These are phyloP conservation scores for Microchirus variegatus DNA, from an alignment of 2,797 vertebrate species.

Conservation along the genomic window DNA sequence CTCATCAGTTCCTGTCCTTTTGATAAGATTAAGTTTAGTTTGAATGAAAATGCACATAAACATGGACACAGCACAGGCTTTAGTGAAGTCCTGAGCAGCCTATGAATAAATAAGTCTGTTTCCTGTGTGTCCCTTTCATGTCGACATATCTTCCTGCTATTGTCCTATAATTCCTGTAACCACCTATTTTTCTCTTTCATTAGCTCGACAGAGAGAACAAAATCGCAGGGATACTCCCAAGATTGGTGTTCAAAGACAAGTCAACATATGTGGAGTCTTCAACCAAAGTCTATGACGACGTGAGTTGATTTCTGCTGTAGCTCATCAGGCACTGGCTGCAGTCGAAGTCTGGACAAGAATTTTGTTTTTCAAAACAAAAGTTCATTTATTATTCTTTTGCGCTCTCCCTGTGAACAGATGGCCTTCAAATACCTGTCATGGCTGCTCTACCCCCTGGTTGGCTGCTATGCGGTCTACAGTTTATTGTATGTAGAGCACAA, in stretches of 20 bases:
- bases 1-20: no score
- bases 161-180: conserved; percentile 4
- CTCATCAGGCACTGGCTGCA: not conserved
- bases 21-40: no score
- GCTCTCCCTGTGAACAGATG: conserved; percentile 82
- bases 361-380: not conserved
- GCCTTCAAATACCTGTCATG: conserved; percentile 95
- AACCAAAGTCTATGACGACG: conserved; percentile 94
- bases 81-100: no score
- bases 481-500: conserved; percentile 97
- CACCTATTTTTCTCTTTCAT: conserved; percentile 16
- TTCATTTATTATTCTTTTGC: not conserved
- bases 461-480: conserved; percentile 95
- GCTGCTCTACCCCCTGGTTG: conserved; percentile 94
- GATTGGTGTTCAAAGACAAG: conserved; percentile 89
- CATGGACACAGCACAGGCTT: no score
- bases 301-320: conserved; percentile 73
- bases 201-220: conserved; percentile 93
- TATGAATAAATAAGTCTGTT: no score
- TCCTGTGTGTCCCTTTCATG: no score
- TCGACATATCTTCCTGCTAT: not conserved
- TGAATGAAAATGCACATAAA: no score
- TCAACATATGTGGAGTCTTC: conserved; percentile 94
- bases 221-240: conserved; percentile 87
- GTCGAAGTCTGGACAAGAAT: no score